Base-by-base conservation (phyloP, 2,888 invertebrate genomes). In the Oxyteleia sp. region DNA sequence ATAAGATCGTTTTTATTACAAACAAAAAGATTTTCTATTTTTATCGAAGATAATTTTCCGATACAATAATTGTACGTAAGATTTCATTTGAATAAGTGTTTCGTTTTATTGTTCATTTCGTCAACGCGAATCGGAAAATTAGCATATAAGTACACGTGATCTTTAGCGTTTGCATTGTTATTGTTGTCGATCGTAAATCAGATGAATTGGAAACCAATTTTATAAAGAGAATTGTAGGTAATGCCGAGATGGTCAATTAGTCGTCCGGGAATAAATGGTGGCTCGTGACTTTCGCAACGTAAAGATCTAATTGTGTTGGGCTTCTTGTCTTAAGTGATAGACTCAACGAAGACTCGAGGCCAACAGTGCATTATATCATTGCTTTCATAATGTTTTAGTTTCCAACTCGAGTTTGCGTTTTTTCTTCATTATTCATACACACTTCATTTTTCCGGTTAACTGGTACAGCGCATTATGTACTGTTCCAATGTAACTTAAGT, bases 171-270 rank as follows among this genome's bases (percentile, higher is more conserved):
- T 68, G 68, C 66, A 74, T 61, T 74, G 74, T 68, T 74, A 45
- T 51, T 55, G 57, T 61, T 72, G 71, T 43, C 51, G 66, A 64
- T 80, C 51, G 72, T 71, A 80, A 80, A 66, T 72, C 66, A 80
- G 66, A 51, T 64, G 79, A 78, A 86, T 88, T 88, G 89, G 87
- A 87, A 87, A 88, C 86, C 87, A 89, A 89, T 90, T 89, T 89
- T 87, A 84, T 80, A 82, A 84, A 84, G 82, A 84, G 84, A 84
- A 87, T 86, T 85, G 82, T 82, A 80, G 82, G 85, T 80, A 85
- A 85, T 69, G 74, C 69, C 51, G 69, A 82, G 84, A 85, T 85
- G 80, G 53, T 84, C 82, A 84, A 87, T 87, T 85, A 81, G 68
- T 85, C 86, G 83, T 86, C 81, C 76, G 83, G 82, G 78, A 83